A percentile compares a stretch with the other conserved stretches of the same genome.
These are phyloP conservation scores for Umimayanthus kanabou DNA, from an alignment of 92 coral and sea anemone species.

Conservation along the genomic window DNA sequence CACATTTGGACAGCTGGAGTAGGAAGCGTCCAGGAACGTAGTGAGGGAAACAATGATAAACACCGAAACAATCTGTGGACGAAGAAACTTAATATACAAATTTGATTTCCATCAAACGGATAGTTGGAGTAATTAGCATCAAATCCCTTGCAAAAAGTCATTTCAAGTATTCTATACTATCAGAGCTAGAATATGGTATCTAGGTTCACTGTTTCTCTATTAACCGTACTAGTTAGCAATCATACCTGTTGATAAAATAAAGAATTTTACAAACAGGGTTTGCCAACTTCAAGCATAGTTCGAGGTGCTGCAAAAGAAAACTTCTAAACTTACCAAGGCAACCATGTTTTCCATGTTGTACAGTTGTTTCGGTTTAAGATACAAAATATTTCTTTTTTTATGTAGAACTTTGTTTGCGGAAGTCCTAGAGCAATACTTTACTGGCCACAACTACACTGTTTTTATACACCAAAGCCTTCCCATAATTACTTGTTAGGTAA, in stretches of 20 bases:
- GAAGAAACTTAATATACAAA: background rate
- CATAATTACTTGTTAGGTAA: background rate
- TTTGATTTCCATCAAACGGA: too few species aligned
- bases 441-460: background rate
- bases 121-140: too few species aligned
- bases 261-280: background rate
- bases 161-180: too few species aligned
- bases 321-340: background rate
- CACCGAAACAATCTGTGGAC: background rate
- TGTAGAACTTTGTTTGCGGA: background rate
- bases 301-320: background rate
- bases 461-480: background rate
- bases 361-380: background rate
- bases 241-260: background rate
- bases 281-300: background rate
- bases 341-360: background rate
- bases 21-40: background rate
- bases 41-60: background rate
- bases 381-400: background rate
- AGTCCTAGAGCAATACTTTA: background rate
- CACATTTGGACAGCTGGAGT: slow-evolving; percentile 20
- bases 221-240: background rate
- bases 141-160: background rate
- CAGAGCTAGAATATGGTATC: too few species aligned
- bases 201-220: background rate